Percentiles rank a stretch among this genome's conserved stretches.
These are phyloP conservation scores for Numenius phaeopus DNA, from an alignment of 2,797 vertebrate genomes.

Conservation along the genomic window DNA sequence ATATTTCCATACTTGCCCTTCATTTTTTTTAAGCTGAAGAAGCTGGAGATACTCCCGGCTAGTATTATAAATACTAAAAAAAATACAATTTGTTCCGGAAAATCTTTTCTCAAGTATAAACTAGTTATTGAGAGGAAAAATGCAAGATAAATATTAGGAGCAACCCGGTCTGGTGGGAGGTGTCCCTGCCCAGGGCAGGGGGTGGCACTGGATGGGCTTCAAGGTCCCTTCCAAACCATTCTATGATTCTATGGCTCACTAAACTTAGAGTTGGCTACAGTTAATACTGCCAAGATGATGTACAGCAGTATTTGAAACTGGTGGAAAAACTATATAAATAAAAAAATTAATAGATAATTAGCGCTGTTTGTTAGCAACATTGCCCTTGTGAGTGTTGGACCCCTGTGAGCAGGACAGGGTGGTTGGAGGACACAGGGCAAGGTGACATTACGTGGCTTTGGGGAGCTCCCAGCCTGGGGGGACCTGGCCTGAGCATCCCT, in stretches of 20 bases:
- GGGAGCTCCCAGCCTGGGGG: neutral
- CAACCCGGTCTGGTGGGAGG: too few species aligned
- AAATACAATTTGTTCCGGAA: neutral
- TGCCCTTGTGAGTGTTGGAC: fast-evolving
- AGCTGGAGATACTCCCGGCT: neutral
- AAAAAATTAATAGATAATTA: too few species aligned
- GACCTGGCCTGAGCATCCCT: neutral
- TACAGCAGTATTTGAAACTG: neutral
- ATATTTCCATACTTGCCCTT: neutral
- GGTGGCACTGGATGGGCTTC: too few species aligned
- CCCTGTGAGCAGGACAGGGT: neutral
- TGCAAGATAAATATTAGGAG: neutral
- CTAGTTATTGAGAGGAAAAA: neutral
- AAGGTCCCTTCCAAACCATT: too few species aligned
- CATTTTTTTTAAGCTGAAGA: neutral
- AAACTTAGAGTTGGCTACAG: neutral
- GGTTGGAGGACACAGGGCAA: fast-evolving
- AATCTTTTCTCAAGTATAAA: neutral
- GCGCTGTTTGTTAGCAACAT: fast-evolving
- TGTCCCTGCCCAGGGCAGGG: too few species aligned
- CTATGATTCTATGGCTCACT: neutral
- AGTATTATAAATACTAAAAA: neutral
- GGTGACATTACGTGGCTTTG: fast-evolving
- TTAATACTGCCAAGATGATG: neutral
- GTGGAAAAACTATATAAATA: too few species aligned